Evolutionary conservation across 2,113 vertebrate species (phyloP).

Genomic region (Megaceryle torquata): DNA sequence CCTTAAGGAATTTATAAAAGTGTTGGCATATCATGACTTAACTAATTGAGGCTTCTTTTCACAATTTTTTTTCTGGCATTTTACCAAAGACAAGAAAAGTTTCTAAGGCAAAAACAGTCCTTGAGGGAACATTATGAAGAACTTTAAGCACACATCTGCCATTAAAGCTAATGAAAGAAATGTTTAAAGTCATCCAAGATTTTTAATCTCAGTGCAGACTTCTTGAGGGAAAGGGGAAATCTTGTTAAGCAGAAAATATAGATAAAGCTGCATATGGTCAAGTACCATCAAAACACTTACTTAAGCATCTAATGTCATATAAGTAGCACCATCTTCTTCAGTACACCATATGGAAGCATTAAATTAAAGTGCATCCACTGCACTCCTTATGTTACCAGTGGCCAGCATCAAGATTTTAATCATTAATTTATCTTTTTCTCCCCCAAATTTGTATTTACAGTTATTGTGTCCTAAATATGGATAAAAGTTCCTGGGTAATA

Average conservation of each 20-base stretch:
- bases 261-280: background rate
- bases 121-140: background rate
- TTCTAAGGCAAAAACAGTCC: background rate
- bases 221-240: background rate
- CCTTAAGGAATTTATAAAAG: background rate
- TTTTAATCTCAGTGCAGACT: background rate
- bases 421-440: background rate
- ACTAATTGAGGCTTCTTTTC: constrained; percentile 23
- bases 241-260: background rate
- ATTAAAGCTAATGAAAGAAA: constrained; percentile 2
- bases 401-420: background rate
- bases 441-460: background rate
- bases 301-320: background rate
- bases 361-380: background rate
- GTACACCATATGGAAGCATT: background rate
- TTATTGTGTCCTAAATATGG: background rate
- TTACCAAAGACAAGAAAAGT: constrained; percentile 15
- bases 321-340: background rate
- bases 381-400: background rate
- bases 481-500: background rate
- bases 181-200: background rate
- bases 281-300: background rate
- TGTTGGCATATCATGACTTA: constrained; percentile 29
- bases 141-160: background rate
- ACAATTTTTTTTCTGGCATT: background rate